These are phyloP conservation scores for Megalopta genalis DNA, from an alignment of 1,140 invertebrate species.

Conservation along the genomic window DNA sequence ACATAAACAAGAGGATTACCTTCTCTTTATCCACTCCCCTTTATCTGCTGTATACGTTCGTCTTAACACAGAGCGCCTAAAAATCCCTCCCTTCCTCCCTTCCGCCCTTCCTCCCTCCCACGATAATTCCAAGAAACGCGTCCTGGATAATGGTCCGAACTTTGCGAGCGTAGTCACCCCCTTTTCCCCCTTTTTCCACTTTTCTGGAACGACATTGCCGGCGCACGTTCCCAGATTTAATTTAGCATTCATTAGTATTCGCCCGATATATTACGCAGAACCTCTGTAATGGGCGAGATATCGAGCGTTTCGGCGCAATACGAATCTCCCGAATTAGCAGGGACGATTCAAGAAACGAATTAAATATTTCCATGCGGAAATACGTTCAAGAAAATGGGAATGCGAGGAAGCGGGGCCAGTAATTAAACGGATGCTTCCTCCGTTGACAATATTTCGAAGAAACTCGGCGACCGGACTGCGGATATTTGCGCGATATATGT, in stretches of 20 bases:
- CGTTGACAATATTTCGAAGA: too few relatives aligned
- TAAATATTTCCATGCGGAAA: not conserved
- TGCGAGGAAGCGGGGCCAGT: too few relatives aligned
- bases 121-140: not conserved
- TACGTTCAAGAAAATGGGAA: not conserved
- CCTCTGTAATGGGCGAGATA: not conserved
- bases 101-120: too few relatives aligned
- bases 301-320: not conserved
- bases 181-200: not conserved
- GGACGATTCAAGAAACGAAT: not conserved
- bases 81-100: not conserved
- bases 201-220: not conserved
- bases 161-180: not conserved
- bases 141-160: slow-evolving; percentile 6
- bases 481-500: too few relatives aligned
- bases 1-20: slow-evolving; percentile 6
- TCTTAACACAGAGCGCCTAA: not conserved
- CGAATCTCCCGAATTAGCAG: not conserved
- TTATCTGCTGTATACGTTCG: not conserved
- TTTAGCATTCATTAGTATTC: slow-evolving; percentile 48
- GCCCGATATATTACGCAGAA: not conserved
- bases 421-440: too few relatives aligned
- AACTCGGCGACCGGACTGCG: too few relatives aligned
- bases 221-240: slow-evolving; percentile 47
- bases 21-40: not conserved